A percentile compares a stretch with the other conserved stretches of the same genome.
phyloP scores from a whole-genome alignment of 1,140 invertebrate species.

The Panagrolaimus sp. region DNA sequence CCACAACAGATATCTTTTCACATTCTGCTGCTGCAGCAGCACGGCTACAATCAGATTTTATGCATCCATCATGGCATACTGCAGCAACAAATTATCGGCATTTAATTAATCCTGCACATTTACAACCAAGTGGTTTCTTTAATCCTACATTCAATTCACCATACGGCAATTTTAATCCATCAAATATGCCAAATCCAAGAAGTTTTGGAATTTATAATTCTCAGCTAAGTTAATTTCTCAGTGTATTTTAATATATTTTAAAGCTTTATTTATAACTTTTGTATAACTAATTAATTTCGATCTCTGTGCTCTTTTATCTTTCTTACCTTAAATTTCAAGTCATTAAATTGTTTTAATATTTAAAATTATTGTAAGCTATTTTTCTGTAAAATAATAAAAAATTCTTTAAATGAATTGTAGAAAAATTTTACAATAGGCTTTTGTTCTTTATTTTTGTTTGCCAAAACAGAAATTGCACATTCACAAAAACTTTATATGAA shows the following conservation, averaged over 20 bases:
- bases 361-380: no score
- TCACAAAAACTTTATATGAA: no score
- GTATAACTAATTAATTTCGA: no score
- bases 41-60: constrained; percentile 29
- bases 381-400: no score
- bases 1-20: constrained; percentile 27
- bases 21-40: constrained; percentile 19
- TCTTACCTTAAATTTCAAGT: no score
- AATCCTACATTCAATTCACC: constrained; percentile 7
- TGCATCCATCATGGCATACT: constrained; percentile 37
- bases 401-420: no score
- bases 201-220: constrained; percentile 11
- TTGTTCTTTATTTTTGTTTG: no score
- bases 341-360: no score
- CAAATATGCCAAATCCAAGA: not conserved
- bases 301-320: no score
- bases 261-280: no score
- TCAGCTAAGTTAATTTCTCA: not conserved
- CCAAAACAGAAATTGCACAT: no score
- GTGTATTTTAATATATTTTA: not conserved
- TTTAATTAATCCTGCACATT: constrained; percentile 38
- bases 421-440: no score
- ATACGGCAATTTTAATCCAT: not conserved
- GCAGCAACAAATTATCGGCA: constrained; percentile 37
- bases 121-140: constrained; percentile 20